A percentile compares a stretch with the other conserved stretches of the same genome.
Evolutionary conservation across 2,113 vertebrate genomes (phyloP).

Genomic region (Dipodomys stephensi): DNA sequence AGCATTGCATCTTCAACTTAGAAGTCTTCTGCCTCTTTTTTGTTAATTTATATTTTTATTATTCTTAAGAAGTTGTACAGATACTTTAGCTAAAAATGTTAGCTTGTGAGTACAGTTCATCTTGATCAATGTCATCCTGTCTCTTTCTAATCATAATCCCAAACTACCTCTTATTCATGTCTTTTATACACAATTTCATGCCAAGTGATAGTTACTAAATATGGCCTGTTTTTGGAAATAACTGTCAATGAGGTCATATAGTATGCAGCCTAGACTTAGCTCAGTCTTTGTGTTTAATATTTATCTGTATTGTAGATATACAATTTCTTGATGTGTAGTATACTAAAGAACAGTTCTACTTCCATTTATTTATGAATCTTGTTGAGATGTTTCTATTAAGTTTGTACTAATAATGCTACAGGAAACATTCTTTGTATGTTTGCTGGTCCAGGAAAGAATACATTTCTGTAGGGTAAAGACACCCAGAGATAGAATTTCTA

Average conservation of each 20-base stretch:
- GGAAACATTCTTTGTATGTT: not conserved
- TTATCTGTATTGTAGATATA: not conserved
- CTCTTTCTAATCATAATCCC: constrained; percentile 2
- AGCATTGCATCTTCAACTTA: not conserved
- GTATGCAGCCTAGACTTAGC: constrained; percentile 7
- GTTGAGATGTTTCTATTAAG: not conserved
- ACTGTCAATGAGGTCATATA: not conserved
- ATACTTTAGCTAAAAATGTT: no score
- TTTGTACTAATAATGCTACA: not conserved
- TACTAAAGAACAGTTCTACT: not conserved
- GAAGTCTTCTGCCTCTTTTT: not conserved
- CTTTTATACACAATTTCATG: not conserved
- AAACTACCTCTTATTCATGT: not conserved
- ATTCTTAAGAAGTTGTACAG: no score
- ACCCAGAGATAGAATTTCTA: not conserved
- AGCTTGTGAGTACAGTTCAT: no score
- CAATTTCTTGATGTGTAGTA: not conserved
- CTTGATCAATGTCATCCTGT: not conserved
- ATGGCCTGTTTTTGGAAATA: not conserved
- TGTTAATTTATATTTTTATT: no score
- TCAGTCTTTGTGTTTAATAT: constrained; percentile 40
- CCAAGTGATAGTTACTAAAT: not conserved
- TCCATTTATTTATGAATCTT: not conserved
- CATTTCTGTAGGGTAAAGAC: not conserved
- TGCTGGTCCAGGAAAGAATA: not conserved